Conservation (phyloP, 2,888 invertebrate genomes). For the Temnothorax rugatulus region DNA sequence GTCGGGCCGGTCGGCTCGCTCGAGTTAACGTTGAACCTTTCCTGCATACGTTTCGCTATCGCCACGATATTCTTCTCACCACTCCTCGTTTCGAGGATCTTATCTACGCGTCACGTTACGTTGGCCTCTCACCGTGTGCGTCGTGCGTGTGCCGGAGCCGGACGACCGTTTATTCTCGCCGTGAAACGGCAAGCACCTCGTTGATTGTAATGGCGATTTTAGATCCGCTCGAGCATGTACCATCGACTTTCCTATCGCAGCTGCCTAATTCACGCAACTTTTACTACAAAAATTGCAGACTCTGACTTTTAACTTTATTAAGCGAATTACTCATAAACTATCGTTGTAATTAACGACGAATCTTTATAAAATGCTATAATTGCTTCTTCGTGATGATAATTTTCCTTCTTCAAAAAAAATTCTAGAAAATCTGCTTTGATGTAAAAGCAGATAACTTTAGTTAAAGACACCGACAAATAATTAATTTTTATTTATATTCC, state of each 20-base stretch:
- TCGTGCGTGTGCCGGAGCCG: constrained; percentile 75
- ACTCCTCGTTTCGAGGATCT: constrained; percentile 73
- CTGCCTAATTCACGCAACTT: constrained; percentile 44
- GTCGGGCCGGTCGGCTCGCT: constrained; percentile 52
- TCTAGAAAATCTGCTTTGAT: neutral
- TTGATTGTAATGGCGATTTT: constrained; percentile 73
- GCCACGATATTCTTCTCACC: constrained; percentile 64
- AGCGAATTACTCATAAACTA: neutral
- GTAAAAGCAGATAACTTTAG: neutral
- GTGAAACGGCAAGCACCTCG: constrained; percentile 78
- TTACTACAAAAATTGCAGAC: neutral
- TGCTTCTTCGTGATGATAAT: neutral
- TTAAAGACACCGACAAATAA: neutral
- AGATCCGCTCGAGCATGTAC: constrained; percentile 63
- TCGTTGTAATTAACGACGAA: neutral
- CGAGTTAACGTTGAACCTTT: constrained; percentile 71
- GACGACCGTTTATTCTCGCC: constrained; percentile 77
- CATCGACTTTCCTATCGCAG: constrained; percentile 49
- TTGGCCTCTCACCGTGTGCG: constrained; percentile 76
- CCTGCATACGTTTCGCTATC: constrained; percentile 77
- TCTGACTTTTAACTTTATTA: neutral
- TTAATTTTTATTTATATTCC: neutral
- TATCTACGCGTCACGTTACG: constrained; percentile 79
- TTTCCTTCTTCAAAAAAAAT: neutral
- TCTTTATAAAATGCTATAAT: neutral